Evolutionary conservation across 2,113 vertebrate species (phyloP), one percentile per base, ranked within the genome.

Genomic region (Trichechus manatus): DNA sequence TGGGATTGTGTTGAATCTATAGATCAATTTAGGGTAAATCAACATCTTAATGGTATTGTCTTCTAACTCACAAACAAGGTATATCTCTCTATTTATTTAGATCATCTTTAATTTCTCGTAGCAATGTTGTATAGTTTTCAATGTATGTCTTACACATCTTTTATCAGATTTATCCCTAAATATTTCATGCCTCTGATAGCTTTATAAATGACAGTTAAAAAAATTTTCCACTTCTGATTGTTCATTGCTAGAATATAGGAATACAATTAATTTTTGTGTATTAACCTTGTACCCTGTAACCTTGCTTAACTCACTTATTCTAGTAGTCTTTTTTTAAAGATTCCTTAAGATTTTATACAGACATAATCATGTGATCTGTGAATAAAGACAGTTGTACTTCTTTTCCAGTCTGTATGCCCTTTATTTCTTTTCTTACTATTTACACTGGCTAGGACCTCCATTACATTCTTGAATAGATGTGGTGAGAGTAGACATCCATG

Each of bases 171-270:
- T 56, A 17, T 47, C 22, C 39, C 36, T 42, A 70, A 72, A 27
- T 53, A 36, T 64, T 89, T 70, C n/a, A 23, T 85, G 31, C 79
- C 85, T 86, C 80, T 89, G 42, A n/a, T 89, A 85, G 74, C n/a
- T 68, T 89, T 70, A 42, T 61, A 78, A 79, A 29, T 84, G 72
- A 2, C 44, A 20, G 50, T 85, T 47, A 80, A 86, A 44, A 39
- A 86, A 29, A 72, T 86, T 86, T 47, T 56, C 5, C 31, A 2
- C 70, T 83, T 75, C 66, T 90, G 74, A 56, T 91, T 93, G 6
- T 89, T 93, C 68, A 27, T 89, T 80, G 29, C 33, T 81, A 80
- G 53, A 56, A 14, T 59, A 56, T 56, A 15, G 53, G 53, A 56
- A 17, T 56, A 17, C 53, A 56, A 11, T 56, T 56, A 56, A 17